phyloP scores from a whole-genome alignment of 1,140 invertebrate genomes.

The Papilio dardanus region DNA sequence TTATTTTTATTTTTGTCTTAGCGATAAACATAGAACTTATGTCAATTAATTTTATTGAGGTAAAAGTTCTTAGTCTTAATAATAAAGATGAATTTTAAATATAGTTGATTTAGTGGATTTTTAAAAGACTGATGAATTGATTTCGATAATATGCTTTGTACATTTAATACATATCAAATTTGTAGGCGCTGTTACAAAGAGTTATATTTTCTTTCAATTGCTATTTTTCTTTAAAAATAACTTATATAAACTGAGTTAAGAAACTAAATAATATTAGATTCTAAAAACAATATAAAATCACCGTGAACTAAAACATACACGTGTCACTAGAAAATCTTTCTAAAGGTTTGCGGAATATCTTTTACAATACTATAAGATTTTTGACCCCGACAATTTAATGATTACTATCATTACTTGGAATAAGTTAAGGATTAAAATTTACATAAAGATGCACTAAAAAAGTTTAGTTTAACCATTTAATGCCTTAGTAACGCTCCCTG shows the following conservation, averaged over 20 bases:
- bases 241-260: not conserved
- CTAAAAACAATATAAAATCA: not conserved
- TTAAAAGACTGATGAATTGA: constrained; percentile 14
- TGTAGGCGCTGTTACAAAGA: not conserved
- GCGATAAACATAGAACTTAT: not conserved
- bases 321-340: not conserved
- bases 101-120: not conserved
- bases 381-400: not conserved
- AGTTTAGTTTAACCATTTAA: not conserved
- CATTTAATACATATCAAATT: constrained; percentile 6
- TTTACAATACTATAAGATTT: too few species aligned
- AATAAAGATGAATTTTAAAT: not conserved
- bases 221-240: too few species aligned
- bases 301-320: not conserved
- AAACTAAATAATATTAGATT: too few species aligned
- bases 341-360: not conserved
- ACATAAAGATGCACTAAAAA: not conserved
- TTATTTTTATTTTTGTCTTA: not conserved
- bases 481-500: not conserved
- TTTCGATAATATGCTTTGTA: not conserved
- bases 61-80: not conserved
- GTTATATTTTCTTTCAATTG: not conserved
- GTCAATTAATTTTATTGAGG: not conserved
- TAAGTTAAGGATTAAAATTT: not conserved
- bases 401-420: not conserved